Evolutionary conservation across 1,140 invertebrate genomes (phyloP), one percentile per base, ranked within the genome.

Genomic region (Chymomyza costata): DNA sequence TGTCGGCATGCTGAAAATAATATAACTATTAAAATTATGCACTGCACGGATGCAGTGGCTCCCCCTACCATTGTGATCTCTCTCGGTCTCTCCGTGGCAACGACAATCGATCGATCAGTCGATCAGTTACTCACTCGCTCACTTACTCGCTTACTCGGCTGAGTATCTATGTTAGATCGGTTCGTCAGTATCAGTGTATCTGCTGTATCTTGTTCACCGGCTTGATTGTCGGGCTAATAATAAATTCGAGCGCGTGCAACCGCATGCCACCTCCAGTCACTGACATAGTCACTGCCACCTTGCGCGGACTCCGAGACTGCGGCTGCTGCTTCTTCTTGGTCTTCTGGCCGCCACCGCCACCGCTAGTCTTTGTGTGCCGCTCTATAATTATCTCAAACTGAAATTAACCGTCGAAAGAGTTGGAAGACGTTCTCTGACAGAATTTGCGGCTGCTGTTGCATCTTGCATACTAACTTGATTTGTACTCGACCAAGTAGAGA

Each of bases 331-430:
- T 19, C 59, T 32, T 45, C 46, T 44, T 14, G 3, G 54, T 50
- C 64, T 39, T 37, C 34, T 40, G 32, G 13, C 50, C 32, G 38
- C 14, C 18, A 30, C 43, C 32, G 50, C 44, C 50, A 32, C 39
- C 31, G 30, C 63, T 19, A 6, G 44, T 37, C 52, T 81, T 81
- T 69, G 68, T 49, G 54, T 54, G 74, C 81, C 81, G 81, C 81
- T 82, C 81, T 83, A 73, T 83, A 83, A 83, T 83, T 83, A 83
- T 83, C 81, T 83, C 81, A 73, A 82, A 83, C 74, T 73, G 58
- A 83, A 83, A 83, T 83, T 83, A 83, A 83, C 81, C 81, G 76
- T 78, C 74, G 81, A 83, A 83, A 83, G 81, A 83, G 81, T 56
- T 68, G 60, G 11, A 65, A 80, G 73, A n/a, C n/a, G n/a, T n/a